Conservation (phyloP, 2,113 vertebrate species). For the Bombycilla garrulus region DNA sequence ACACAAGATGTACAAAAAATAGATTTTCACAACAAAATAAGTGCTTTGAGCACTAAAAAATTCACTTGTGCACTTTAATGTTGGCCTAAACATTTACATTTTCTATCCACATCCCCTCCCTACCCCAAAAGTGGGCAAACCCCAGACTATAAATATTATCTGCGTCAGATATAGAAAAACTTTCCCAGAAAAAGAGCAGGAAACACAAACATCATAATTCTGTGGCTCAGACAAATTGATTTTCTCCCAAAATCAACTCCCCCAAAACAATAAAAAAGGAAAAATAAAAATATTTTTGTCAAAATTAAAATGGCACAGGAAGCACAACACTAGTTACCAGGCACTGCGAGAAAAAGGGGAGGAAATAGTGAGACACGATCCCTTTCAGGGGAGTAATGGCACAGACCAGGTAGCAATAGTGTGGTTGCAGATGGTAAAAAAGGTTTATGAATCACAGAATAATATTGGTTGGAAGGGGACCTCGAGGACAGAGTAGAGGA, state of each 20-base stretch:
- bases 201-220: not conserved
- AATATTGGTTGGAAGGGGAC: not conserved
- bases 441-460: not conserved
- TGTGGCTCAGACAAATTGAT: constrained; percentile 41
- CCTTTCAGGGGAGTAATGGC: not conserved
- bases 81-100: constrained; percentile 21
- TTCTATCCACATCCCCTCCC: not conserved
- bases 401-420: not conserved
- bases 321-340: not conserved
- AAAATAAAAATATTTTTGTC: not conserved
- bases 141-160: not conserved
- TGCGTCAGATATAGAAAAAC: not conserved
- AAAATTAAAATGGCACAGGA: not conserved
- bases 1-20: constrained; percentile 12
- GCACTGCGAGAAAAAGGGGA: not conserved
- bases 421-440: not conserved
- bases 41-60: constrained; percentile 28
- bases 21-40: constrained; percentile 19
- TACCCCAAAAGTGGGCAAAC: not conserved
- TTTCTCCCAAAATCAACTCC: no score
- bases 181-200: not conserved
- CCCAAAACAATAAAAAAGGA: not conserved
- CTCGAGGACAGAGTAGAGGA: not conserved
- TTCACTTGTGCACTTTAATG: not conserved
- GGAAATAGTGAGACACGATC: not conserved